A percentile compares a stretch with the other conserved stretches of the same genome.
Conservation (phyloP, 37 sponge, comb jelly and placozoan genomes). For the Aplysina aerophoba region DNA sequence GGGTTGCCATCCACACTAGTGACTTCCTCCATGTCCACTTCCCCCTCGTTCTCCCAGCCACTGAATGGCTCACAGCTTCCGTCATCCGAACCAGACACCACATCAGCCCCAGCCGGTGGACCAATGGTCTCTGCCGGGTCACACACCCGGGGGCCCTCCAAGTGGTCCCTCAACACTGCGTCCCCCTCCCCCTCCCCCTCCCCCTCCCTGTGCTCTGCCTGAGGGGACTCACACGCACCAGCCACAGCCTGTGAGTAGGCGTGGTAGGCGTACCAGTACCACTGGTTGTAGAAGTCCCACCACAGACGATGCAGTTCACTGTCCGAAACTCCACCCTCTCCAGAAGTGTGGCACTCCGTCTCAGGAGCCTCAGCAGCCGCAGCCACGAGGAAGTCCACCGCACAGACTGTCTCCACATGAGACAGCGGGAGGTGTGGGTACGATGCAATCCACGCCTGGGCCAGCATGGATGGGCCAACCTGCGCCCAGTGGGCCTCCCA, state of each 20-base stretch:
- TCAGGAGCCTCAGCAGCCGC: neutral
- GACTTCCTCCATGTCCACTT: neutral
- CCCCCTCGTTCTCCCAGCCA: constrained; percentile 24
- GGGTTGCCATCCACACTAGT: neutral
- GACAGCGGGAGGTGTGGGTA: constrained; percentile 62
- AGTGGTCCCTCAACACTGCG: neutral
- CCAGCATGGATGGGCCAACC: constrained; percentile 61
- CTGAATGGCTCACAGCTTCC: constrained; percentile 3
- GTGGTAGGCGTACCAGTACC: constrained; percentile 68
- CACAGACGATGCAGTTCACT: constrained; percentile 60
- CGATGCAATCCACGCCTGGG: constrained; percentile 34
- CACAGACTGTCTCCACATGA: constrained; percentile 38
- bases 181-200: neutral
- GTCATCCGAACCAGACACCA: neutral
- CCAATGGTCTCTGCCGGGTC: neutral
- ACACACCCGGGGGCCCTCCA: no score
- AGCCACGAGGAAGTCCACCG: constrained; percentile 38
- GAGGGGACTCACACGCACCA: neutral
- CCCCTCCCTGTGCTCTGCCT: neutral
- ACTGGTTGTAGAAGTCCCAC: constrained; percentile 64
- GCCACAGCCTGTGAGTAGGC: neutral
- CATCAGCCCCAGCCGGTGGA: neutral
- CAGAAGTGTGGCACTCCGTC: neutral
- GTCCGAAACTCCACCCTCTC: constrained; percentile 5
- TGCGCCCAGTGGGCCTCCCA: constrained; percentile 64